Conservation (phyloP, 2,113 vertebrate species). For the Pygoscelis antarcticus region DNA sequence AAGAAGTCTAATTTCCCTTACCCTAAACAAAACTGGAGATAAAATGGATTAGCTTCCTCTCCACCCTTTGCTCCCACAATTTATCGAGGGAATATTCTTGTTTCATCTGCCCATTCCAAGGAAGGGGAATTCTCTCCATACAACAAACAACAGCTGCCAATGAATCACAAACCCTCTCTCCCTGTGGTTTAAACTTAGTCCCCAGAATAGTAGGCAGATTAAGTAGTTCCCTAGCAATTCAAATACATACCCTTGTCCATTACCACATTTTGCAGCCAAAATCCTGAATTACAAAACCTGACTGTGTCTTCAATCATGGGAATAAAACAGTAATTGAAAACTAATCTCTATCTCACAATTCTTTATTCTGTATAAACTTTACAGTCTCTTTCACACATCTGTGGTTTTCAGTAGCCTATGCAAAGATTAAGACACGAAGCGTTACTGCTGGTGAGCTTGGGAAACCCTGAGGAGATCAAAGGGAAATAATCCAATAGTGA, state of each 20-base stretch:
- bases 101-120: not conserved
- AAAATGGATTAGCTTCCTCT: constrained; percentile 26
- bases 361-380: not conserved
- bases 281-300: not conserved
- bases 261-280: not conserved
- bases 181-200: not conserved
- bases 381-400: not conserved
- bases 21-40: not conserved
- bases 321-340: constrained; percentile 53
- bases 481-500: not conserved
- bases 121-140: not conserved
- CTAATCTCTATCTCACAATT: not conserved
- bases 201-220: not conserved
- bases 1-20: constrained; percentile 1
- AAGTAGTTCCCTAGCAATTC: not conserved
- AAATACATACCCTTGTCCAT: not conserved
- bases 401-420: not conserved
- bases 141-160: not conserved
- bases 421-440: not conserved
- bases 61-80: constrained; percentile 18
- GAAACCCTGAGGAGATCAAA: not conserved
- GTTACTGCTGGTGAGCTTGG: not conserved
- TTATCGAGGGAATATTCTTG: not conserved
- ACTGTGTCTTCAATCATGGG: not conserved
- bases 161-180: not conserved